Base-by-base conservation (phyloP, 2,113 vertebrate species). In the Psophia crepitans region DNA sequence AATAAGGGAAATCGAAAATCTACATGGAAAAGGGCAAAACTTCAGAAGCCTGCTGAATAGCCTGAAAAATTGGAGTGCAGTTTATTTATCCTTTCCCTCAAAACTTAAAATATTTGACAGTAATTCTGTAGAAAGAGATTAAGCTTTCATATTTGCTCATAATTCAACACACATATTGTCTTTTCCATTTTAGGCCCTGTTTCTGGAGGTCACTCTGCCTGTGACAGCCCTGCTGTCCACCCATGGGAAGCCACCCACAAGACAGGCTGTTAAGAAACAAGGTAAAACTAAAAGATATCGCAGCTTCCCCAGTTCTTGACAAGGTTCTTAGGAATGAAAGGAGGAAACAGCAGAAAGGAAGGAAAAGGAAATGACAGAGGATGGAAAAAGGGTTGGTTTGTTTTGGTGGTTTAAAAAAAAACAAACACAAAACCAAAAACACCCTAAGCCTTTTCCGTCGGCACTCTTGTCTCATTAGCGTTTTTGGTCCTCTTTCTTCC, bases 311-410 rank as follows among this genome's bases (percentile, higher is more conserved):
- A n/a, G 63, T n/a, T 87, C 95, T 49, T 86, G 94, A 81, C 87
- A 85, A 60, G 46, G 85, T 78, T 56, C 66, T 83, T 23, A 28
- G 71, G 90, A 89, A 77, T 1, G 28, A 86, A 39, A 93, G 81
- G 77, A 96, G 92, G 93, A 96, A 97, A 95, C 1, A 26, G 15
- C 91, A 94, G 83, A 86, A 87, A 83, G 95, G 93, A 97, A 97
- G 95, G 93, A 95, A 94, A 96, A 95, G 93, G 95, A 95, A 94
- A 95, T 85, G 94, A 96, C 80, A 73, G 92, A 81, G 89, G 89
- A 93, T 76, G 86, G 60, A 76, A 86, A 85, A 94, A 82, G 84
- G 90, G 51, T 73, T 93, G 71, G 43, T 93, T 79, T 94, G 97
- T 81, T 95, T 90, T 81, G 88, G 71, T 53, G 64, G 19, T 60